Evolutionary conservation across 2,113 vertebrate genomes (phyloP), one percentile per base, ranked within the genome.

Genomic region (Vidua chalybeata): DNA sequence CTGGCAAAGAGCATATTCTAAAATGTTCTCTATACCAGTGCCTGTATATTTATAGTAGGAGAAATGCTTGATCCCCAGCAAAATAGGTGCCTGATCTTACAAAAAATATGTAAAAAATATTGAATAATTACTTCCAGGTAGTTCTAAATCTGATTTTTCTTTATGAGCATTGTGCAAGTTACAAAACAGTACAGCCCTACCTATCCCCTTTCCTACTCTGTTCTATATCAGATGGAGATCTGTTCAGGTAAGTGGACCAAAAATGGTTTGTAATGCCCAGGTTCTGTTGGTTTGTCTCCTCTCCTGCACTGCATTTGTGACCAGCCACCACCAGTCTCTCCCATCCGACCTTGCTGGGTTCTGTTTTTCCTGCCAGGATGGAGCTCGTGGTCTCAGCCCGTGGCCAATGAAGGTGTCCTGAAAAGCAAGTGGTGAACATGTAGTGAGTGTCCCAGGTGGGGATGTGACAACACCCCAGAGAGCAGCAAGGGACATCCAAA

Each of bases 331-430:
- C 4, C 17, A 28, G 17, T 13, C 27, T 80, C 46, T 84, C n/a
- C 39, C 7, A 3, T 33, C 15, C 0, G 0, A 26, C 61, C 30
- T 75, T 48, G 28, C 19, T 51, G 73, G 39, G 15, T 61, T 87
- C 62, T 11, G 26, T 43, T 81, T 35, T 18, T 76, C 35, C 43
- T 7, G 6, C 19, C 0, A 2, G 80, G 46, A 48, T 55, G 77
- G 39, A 64, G 15, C 54, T 61, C 0, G 0, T n/a, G 55, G 27
- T 77, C 61, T 84, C 78, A 82, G 51, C 61, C 56, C 0, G 0
- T 13, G 35, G 22, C 49, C 81, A 41, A 14, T 17, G 39, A 69
- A 52, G 35, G 4, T 15, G 6, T 56, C 62, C 45, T 68, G 28
- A 45, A 41, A 49, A 76, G 7, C 30, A 27, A 4, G 5, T 11